Evolutionary conservation across 2,113 vertebrate species (phyloP), one percentile per base, ranked within the genome.

Genomic region (Dolichotis patagonum): DNA sequence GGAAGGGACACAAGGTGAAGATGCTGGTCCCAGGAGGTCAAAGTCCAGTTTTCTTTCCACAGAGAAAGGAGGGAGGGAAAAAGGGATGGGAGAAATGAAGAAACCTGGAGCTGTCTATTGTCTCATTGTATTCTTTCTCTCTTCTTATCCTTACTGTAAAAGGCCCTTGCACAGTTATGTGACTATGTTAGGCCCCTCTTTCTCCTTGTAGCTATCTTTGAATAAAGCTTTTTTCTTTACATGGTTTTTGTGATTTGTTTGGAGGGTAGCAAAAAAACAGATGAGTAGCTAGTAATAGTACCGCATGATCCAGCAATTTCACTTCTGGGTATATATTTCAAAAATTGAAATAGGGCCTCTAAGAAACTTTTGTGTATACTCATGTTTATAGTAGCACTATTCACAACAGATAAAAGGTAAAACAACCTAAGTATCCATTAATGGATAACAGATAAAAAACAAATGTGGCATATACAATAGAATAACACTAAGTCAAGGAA

Each of bases 401-500:
- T 85, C 90, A 81, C 52, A 96, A 65, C 49, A 86, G 56, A 24
- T 35, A 91, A 93, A 93, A 80, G 4, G 30, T 83, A 32, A 67
- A 78, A 32, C 49, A 94, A 46, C 22, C 9, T 28, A 84, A 75
- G 24, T 69, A 19, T 78, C 28, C 52, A 78, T 65, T 85, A 62
- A 22, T 56, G 54, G 60, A 86, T 54, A 89, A 83, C 71, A 32
- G 17, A 94, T 75, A 58, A 73, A 91, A 26, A 96, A 5, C 54
- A 56, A 94, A 62, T 88, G 30, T 26, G 58, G 26, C 28, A 49
- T 78, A n/a, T n/a, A 54, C 1, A 75, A 67, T 43, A 60, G 35
- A 71, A 52, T 84, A 95, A 69, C 54, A 80, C 56, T 75, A 96
- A 92, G 26, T 56, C 14, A 77, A 94, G 43, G 73, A 60, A 46